These are phyloP conservation scores for Hofmannophila pseudospretella DNA, from an alignment of 2,888 invertebrate genomes.

Conservation along the genomic window DNA sequence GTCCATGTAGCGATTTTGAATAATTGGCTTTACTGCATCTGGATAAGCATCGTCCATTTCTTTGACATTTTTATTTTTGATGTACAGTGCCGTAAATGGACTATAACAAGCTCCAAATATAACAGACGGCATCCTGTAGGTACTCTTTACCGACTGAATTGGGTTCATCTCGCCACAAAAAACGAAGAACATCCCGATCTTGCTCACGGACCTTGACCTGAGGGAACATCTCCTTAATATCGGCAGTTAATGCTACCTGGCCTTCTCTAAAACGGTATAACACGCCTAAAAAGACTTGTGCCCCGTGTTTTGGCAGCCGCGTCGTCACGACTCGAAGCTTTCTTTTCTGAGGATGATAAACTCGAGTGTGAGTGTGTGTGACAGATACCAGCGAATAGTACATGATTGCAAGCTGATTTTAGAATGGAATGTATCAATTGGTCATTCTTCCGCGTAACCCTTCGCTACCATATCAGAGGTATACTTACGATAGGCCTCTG, in stretches of 20 bases:
- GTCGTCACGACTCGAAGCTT: no score
- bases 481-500: neutral
- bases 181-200: conserved; percentile 25
- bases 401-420: no score
- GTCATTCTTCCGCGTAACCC: neutral
- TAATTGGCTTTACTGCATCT: neutral
- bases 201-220: conserved; percentile 23
- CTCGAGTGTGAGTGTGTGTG: no score
- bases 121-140: conserved; percentile 24
- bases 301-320: no score
- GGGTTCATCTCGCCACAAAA: conserved; percentile 12
- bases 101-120: conserved; percentile 23
- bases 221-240: conserved; percentile 36
- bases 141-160: conserved; percentile 1
- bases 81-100: conserved; percentile 23
- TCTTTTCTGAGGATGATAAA: no score
- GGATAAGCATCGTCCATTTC: neutral
- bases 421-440: neutral
- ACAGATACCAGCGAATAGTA: no score
- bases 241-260: conserved; percentile 23
- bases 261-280: conserved; percentile 19
- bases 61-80: conserved; percentile 21
- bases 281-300: conserved; percentile 11
- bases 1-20: conserved; percentile 4
- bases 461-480: neutral